Evolutionary conservation across 2,113 vertebrate genomes (phyloP), one percentile per base, ranked within the genome.

Genomic region (Anolis carolinensis): DNA sequence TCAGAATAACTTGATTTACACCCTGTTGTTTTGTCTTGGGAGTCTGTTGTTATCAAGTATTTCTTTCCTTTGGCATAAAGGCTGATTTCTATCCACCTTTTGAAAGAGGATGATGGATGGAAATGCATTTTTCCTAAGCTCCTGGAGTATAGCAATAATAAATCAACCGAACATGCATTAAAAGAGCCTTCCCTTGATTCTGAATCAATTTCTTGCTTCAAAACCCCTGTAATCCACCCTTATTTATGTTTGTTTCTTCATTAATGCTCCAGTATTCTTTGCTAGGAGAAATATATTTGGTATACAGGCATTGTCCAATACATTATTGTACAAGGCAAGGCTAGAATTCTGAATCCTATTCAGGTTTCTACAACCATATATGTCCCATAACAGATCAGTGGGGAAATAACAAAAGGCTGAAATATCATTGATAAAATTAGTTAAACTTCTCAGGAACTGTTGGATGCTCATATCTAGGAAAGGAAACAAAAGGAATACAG

Each of bases 121-220:
- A 86, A 93, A 89, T 88, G 4, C 1, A n/a, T 85, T 90, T 91
- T 88, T 16, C 0, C 0, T 75, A 84, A 74, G 34, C 79, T 81
- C 16, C 25, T 3, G 48, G 85, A 68, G 16, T 81, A 63, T 27
- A 67, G 34, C 8, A 76, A 50, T 34, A 89, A 44, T 10, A 88
- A 65, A 80, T 73, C 16, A 88, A 89, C 83, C 0, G 71, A 85
- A 71, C 62, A 76, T 88, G 68, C 76, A 84, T 79, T 79, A 76
- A 81, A 50, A 87, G 71, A 86, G 6, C 8, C 21, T 70, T 68
- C 78, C 78, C 34, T 14, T 78, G 55, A 79, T 89, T 91, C 39
- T 23, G 7, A 87, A 70, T 7, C 52, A n/a, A 23, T 44, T 86
- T 23, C 85, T 34, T 2, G n/a, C 8, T 87, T 88, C 55, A 87